These are phyloP conservation scores for Ramphastos sulfuratus DNA, from an alignment of 2,113 vertebrate species.

Conservation along the genomic window DNA sequence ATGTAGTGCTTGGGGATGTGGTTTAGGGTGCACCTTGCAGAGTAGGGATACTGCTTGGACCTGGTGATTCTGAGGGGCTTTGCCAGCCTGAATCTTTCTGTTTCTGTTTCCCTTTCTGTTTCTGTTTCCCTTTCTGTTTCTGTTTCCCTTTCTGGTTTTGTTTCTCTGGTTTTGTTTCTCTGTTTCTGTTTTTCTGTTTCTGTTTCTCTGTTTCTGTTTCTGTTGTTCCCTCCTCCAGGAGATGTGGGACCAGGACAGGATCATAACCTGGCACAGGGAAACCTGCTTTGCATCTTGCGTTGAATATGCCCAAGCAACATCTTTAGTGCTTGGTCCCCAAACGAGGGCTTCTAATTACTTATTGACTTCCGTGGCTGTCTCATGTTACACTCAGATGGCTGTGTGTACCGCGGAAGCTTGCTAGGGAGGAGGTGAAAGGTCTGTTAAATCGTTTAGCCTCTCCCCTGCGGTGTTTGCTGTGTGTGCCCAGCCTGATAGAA, in stretches of 20 bases:
- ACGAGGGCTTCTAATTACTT: background rate
- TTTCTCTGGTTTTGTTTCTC: no score
- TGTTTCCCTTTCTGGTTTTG: no score
- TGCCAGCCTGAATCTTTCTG: no score
- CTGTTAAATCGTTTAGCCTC: background rate
- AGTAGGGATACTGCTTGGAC: no score
- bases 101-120: no score
- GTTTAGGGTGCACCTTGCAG: no score
- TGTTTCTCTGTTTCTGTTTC: no score
- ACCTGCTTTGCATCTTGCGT: background rate
- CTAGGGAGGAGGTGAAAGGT: background rate
- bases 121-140: no score
- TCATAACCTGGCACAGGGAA: background rate
- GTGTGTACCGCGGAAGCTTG: background rate
- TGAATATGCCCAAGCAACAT: background rate
- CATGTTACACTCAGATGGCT: background rate
- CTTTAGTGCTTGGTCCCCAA: background rate
- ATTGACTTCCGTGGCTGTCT: background rate
- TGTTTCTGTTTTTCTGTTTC: no score
- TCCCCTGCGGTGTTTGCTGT: background rate
- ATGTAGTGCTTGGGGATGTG: no score
- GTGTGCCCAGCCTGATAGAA: conserved; percentile 12
- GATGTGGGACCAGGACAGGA: background rate
- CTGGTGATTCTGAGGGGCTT: no score
- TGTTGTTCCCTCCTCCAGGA: background rate